Conservation (phyloP, 2,888 invertebrate genomes). For the Axea sp. region DNA sequence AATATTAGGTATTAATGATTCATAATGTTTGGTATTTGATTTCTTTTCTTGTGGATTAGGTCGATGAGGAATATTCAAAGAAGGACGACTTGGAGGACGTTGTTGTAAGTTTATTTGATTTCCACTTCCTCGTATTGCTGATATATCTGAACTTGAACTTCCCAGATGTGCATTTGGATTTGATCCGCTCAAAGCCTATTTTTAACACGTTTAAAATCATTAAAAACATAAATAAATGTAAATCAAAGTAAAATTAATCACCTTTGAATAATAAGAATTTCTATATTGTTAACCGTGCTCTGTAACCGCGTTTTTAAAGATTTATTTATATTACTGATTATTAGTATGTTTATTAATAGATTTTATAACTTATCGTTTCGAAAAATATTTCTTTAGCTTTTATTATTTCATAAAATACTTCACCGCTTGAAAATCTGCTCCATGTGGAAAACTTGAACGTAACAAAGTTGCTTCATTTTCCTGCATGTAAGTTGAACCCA, state of each 20-base stretch:
- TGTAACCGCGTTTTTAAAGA: too few relatives aligned
- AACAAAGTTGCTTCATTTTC: constrained; percentile 75
- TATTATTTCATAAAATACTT: constrained; percentile 45
- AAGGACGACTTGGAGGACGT: constrained; percentile 78
- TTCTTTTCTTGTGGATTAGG: constrained; percentile 77
- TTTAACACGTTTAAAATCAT: not conserved
- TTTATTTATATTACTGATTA: too few relatives aligned
- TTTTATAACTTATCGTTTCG: too few relatives aligned
- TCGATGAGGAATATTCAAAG: constrained; percentile 77
- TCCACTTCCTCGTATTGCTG: constrained; percentile 71
- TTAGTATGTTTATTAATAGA: too few relatives aligned
- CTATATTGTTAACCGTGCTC: too few relatives aligned
- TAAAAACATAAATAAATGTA: too few relatives aligned
- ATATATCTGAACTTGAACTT: constrained; percentile 71
- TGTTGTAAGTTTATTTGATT: constrained; percentile 75
- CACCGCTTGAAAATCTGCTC: constrained; percentile 74
- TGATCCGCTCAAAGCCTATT: constrained; percentile 69
- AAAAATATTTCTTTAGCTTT: too few relatives aligned
- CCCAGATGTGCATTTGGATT: constrained; percentile 73
- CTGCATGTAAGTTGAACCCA: constrained; percentile 75
- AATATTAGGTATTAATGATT: constrained; percentile 75
- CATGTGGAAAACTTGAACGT: constrained; percentile 74
- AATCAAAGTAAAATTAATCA: too few relatives aligned
- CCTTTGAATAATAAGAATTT: too few relatives aligned
- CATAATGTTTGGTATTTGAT: constrained; percentile 76